phyloP scores from a whole-genome alignment of 2,113 vertebrate species.

The Microtus richardsoni region DNA sequence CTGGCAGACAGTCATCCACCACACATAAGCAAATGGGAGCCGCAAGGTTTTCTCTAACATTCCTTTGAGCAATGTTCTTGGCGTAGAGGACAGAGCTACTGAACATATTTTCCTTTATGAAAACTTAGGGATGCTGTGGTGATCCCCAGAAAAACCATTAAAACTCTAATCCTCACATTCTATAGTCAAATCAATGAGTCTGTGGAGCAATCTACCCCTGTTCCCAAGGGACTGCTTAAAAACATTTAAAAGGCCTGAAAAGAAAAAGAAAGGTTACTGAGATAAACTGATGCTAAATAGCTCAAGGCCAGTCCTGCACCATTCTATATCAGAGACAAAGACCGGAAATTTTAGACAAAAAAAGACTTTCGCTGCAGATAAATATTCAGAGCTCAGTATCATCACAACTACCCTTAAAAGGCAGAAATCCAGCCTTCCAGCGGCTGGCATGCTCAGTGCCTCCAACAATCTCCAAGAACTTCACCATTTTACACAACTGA shows the following conservation, averaged over 20 bases:
- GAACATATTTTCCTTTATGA: not conserved
- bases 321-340: not conserved
- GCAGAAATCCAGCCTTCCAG: too few relatives aligned
- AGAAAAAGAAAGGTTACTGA: not conserved
- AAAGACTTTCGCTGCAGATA: not conserved
- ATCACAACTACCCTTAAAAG: not conserved
- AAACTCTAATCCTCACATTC: not conserved
- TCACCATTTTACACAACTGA: not conserved
- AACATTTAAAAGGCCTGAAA: not conserved
- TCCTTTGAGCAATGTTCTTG: not conserved
- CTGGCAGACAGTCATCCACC: constrained; percentile 2
- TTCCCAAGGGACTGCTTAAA: not conserved
- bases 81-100: not conserved
- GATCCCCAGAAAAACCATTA: not conserved
- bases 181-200: not conserved
- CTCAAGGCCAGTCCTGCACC: not conserved
- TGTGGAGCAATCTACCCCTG: not conserved
- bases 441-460: accelerated
- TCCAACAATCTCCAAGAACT: not conserved
- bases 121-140: not conserved
- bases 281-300: not conserved
- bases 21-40: not conserved
- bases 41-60: not conserved
- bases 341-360: not conserved
- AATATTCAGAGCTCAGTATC: not conserved